Base-by-base conservation (phyloP, 2,113 vertebrate species). In the Butorides virescens region DNA sequence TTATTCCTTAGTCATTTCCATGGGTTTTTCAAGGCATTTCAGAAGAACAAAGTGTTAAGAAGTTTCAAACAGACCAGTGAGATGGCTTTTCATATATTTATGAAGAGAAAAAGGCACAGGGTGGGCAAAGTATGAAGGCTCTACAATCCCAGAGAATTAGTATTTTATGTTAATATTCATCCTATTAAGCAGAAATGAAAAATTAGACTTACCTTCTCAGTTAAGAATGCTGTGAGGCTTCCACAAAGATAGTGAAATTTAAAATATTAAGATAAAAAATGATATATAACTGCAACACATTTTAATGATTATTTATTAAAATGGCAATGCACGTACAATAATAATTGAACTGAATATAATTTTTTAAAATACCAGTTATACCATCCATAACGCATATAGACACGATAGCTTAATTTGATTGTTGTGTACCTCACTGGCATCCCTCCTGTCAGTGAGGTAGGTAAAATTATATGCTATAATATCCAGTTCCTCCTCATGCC, bases 121-220 rank as follows among this genome's bases (percentile, higher is more conserved):
- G 5, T 68, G 5, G 39, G 42, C 16, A 80, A 86, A 61, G 2
- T 42, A 93, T 25, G 73, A 90, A 90, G 44, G 61, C 15, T 91
- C 7, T 75, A 32, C 25, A 72, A n/a, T 79, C 36, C 20, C 86
- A 58, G 37, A 85, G 25, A 75, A 88, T 88, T 71, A 87, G 91
- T 65, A 62, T 82, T 75, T 87, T 39, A 84, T 70, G 46, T 89
- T 93, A 94, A 63, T 94, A 91, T 86, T 92, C 52, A 96, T 93
- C 66, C 11, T 75, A 65, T 93, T 92, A 92, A 72, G 34, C 62
- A 92, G 37, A 85, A 93, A 91, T 88, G 66, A 46, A 94, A 88
- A 94, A 88, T 88, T 65, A 82, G 30, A 44, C 32, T 82, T 90
- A 90, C 39, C 86, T 66, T 92, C 65, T 76, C 52, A 65, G 61